Percentiles rank a stretch among this genome's conserved stretches.
These are phyloP conservation scores for Candoia aspera DNA, from an alignment of 2,113 vertebrate species.

Conservation along the genomic window DNA sequence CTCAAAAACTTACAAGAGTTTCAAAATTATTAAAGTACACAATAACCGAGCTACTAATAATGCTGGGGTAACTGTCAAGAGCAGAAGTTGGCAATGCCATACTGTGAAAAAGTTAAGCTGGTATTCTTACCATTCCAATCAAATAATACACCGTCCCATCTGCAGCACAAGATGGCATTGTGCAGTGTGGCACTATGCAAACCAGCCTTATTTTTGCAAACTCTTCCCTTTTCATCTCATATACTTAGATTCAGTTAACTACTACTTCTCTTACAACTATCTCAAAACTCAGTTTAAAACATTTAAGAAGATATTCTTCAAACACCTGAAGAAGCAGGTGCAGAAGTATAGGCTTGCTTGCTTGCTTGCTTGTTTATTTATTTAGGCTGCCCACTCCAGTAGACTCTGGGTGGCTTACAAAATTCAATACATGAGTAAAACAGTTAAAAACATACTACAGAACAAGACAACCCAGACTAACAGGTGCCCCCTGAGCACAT, in stretches of 20 bases:
- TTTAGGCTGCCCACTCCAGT: neutral
- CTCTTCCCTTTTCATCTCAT: neutral
- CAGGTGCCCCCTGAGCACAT: neutral
- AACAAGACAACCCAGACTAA: neutral
- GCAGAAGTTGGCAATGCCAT: slow-evolving; percentile 1
- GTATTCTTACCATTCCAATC: slow-evolving; percentile 4
- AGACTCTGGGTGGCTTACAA: neutral
- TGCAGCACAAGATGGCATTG: slow-evolving; percentile 5
- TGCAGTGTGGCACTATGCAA: neutral
- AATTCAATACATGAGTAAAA: neutral
- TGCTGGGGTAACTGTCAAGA: neutral
- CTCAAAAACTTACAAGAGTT: neutral
- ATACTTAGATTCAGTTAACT: neutral
- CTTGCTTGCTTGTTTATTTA: neutral
- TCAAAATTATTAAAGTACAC: neutral
- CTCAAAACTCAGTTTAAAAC: neutral
- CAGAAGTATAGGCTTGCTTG: neutral
- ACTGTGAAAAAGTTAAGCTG: neutral
- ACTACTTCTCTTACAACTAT: neutral
- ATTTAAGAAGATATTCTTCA: neutral
- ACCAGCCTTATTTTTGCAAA: neutral
- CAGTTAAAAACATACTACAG: neutral
- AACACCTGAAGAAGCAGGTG: neutral
- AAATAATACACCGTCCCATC: neutral
- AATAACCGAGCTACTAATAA: neutral